Evolutionary conservation across 1,140 invertebrate species (phyloP).

Genomic region (Hylyphantes graminicola): DNA sequence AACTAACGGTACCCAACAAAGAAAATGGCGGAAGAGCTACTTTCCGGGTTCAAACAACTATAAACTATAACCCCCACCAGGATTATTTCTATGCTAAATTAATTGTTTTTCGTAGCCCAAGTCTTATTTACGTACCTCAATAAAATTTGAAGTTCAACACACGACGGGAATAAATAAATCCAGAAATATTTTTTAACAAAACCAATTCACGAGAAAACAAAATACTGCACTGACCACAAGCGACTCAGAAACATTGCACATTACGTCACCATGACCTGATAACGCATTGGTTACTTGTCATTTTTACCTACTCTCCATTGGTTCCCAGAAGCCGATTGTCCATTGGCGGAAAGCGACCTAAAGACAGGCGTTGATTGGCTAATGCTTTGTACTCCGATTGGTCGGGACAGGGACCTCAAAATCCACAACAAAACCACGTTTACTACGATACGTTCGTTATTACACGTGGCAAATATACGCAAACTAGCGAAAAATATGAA

Average conservation of each 20-base stretch:
- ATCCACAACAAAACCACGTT: slow-evolving; percentile 59
- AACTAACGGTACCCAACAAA: slow-evolving; percentile 47
- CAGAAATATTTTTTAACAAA: slow-evolving; percentile 33
- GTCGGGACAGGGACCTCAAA: slow-evolving; percentile 9
- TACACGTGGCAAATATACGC: too few relatives aligned
- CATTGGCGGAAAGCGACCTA: slow-evolving; percentile 15
- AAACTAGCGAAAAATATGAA: too few relatives aligned
- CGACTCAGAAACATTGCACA: slow-evolving; percentile 74
- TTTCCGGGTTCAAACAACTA: slow-evolving; percentile 35
- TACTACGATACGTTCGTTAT: too few relatives aligned
- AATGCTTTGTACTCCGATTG: slow-evolving; percentile 17
- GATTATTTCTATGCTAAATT: too few relatives aligned
- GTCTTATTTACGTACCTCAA: background rate
- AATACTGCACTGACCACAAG: slow-evolving; percentile 57
- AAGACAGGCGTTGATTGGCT: slow-evolving; percentile 14
- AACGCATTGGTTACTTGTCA: slow-evolving; percentile 41
- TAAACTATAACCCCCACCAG: background rate
- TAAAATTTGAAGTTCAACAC: slow-evolving; percentile 9
- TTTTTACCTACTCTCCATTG: slow-evolving; percentile 42
- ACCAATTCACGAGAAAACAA: slow-evolving; percentile 45
- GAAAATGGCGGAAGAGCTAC: slow-evolving; percentile 51
- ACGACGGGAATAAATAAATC: slow-evolving; percentile 42
- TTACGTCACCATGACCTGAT: slow-evolving; percentile 57
- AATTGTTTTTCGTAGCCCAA: too few relatives aligned
- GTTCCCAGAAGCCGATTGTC: slow-evolving; percentile 11